Evolutionary conservation across 1,140 invertebrate genomes (phyloP).

Genomic region (Drosophila pectinifera): DNA sequence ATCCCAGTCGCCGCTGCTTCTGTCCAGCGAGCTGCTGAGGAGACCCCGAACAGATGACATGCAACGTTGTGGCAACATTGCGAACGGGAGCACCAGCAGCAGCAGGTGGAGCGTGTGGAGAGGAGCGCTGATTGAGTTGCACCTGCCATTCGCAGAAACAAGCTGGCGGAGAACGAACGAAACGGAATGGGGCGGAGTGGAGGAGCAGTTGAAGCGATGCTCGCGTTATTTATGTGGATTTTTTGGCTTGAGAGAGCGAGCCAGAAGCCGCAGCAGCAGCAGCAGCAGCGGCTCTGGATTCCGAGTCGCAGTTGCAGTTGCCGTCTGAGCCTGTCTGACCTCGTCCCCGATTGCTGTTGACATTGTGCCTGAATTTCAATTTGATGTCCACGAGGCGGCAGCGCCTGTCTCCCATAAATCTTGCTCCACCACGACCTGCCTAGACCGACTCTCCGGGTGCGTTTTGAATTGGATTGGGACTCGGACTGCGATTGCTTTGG

Average conservation of each 20-base stretch:
- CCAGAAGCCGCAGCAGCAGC: background rate
- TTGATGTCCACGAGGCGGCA: conserved; percentile 60
- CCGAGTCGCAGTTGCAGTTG: conserved; percentile 7
- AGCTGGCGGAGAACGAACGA: conserved; percentile 33
- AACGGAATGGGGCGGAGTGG: conserved; percentile 3
- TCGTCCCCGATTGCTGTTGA: conserved; percentile 62
- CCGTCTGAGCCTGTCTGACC: conserved; percentile 41
- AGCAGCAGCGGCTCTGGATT: conserved; percentile 25
- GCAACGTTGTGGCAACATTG: conserved; percentile 47
- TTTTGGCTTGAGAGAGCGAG: conserved; percentile 42
- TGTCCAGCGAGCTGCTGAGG: conserved; percentile 12
- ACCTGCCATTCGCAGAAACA: conserved; percentile 84
- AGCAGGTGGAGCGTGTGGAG: conserved; percentile 19
- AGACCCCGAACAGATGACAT: conserved; percentile 54
- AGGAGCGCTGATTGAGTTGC: conserved; percentile 76
- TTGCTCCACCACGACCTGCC: conserved; percentile 25
- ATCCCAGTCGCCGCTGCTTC: conserved; percentile 35
- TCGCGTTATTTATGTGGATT: conserved; percentile 78
- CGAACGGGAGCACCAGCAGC: background rate
- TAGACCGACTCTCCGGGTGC: conserved; percentile 27
- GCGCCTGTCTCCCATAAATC: conserved; percentile 72
- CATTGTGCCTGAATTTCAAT: conserved; percentile 80
- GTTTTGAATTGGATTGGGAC: conserved; percentile 24
- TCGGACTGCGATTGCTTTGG: conserved; percentile 11
- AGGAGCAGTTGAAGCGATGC: conserved; percentile 33